Conservation (phyloP, 2,113 vertebrate species). For the Otus sunia region DNA sequence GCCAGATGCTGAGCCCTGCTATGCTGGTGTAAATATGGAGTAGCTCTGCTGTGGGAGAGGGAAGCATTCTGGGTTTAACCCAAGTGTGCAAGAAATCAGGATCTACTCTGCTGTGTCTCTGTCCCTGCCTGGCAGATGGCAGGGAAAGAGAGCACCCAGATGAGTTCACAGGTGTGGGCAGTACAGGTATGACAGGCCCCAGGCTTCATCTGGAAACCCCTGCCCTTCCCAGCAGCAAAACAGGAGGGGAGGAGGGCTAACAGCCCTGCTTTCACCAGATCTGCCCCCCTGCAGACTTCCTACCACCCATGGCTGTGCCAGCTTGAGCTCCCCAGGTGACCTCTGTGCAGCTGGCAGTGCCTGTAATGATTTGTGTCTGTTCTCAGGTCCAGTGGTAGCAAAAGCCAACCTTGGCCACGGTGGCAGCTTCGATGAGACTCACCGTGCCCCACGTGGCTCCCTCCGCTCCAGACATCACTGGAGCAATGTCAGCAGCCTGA, state of each 20-base stretch:
- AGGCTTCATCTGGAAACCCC: neutral
- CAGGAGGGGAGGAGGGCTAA: neutral
- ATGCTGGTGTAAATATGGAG: neutral
- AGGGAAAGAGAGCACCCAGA: neutral
- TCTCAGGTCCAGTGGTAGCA: slow-evolving; percentile 60
- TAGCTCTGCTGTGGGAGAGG: neutral
- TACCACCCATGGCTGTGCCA: neutral
- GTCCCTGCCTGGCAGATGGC: neutral
- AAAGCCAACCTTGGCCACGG: slow-evolving; percentile 74
- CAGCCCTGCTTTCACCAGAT: neutral
- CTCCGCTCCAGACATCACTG: slow-evolving; percentile 80
- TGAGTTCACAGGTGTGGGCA: neutral
- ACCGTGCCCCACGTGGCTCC: neutral
- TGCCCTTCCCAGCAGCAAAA: neutral
- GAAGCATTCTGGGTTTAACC: neutral
- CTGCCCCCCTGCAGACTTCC: neutral
- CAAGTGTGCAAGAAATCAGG: neutral
- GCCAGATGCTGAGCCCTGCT: neutral
- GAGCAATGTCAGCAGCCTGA: slow-evolving; percentile 91
- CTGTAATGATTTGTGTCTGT: neutral
- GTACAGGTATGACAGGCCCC: neutral
- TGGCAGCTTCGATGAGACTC: slow-evolving; percentile 73
- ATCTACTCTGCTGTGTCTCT: neutral
- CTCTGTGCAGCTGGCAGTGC: neutral
- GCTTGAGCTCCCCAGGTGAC: neutral